phyloP scores from a whole-genome alignment of 2,797 vertebrate species.

The Lepidocolaptes lacrymiger region DNA sequence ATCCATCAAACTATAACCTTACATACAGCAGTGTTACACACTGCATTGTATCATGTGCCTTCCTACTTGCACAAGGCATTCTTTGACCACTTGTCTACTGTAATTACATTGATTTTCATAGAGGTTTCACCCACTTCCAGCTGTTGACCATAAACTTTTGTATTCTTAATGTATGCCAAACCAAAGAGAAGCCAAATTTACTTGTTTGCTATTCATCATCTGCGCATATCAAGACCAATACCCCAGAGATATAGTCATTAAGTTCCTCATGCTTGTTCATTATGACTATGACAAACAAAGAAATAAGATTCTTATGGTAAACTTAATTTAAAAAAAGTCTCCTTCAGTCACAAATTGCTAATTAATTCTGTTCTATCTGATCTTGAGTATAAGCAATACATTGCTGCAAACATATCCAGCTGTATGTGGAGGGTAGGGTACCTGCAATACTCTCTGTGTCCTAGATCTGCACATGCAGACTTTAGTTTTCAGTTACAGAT shows the following conservation, averaged over 20 bases:
- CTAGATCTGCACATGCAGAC: neutral
- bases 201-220: neutral
- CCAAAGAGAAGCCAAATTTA: neutral
- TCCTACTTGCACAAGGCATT: neutral
- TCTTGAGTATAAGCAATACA: neutral
- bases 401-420: neutral
- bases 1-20: neutral
- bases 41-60: neutral
- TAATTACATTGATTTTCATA: neutral
- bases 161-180: neutral
- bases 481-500: neutral
- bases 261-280: neutral
- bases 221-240: neutral
- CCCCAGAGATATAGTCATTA: neutral
- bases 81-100: neutral
- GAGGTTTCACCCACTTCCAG: conserved; percentile 22
- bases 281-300: neutral
- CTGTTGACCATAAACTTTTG: neutral
- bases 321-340: neutral
- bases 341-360: neutral
- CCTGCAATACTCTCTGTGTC: neutral
- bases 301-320: neutral
- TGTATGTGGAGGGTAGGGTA: neutral
- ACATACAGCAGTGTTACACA: neutral
- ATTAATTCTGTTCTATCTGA: neutral